These are phyloP conservation scores for Plagiodera versicolora DNA, from an alignment of 2,888 invertebrate genomes.

Conservation along the genomic window DNA sequence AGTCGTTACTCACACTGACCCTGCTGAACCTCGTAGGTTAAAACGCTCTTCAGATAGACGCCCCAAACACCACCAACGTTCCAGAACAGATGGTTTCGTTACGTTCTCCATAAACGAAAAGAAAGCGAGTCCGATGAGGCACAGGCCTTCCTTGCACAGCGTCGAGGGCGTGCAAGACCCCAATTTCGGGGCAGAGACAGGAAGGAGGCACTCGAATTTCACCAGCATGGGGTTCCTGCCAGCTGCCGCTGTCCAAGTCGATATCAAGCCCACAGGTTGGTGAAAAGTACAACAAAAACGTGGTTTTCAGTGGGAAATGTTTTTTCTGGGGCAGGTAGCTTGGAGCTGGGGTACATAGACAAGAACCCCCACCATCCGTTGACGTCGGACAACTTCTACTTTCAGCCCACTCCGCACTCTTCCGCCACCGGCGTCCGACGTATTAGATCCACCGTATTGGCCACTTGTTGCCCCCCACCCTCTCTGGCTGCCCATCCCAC, in stretches of 20 bases:
- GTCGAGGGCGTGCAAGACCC: constrained; percentile 51
- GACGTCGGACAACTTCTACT: constrained; percentile 51
- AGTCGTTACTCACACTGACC: constrained; percentile 43
- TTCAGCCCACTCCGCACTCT: constrained; percentile 34
- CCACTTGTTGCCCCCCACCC: constrained; percentile 67
- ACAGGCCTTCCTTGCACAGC: constrained; percentile 51
- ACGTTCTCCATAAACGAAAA: constrained; percentile 56
- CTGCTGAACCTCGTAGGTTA: constrained; percentile 19
- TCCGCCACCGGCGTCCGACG: constrained; percentile 61
- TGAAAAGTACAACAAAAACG: not conserved
- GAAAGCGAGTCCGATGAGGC: constrained; percentile 54
- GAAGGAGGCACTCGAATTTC: constrained; percentile 63
- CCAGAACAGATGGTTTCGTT: constrained; percentile 45
- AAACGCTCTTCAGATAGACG: constrained; percentile 26
- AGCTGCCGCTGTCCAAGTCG: constrained; percentile 49
- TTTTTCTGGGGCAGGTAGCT: constrained; percentile 51
- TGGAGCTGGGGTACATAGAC: constrained; percentile 59
- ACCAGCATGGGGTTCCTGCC: constrained; percentile 59
- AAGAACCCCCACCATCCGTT: constrained; percentile 53
- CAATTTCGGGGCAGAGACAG: constrained; percentile 31
- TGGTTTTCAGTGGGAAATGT: not conserved
- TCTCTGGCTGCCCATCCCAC: constrained; percentile 80
- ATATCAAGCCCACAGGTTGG: constrained; percentile 54
- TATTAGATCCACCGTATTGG: constrained; percentile 71
- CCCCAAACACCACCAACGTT: constrained; percentile 41